Evolutionary conservation across 1,140 invertebrate species (phyloP).

Genomic region (Cydia splendana): DNA sequence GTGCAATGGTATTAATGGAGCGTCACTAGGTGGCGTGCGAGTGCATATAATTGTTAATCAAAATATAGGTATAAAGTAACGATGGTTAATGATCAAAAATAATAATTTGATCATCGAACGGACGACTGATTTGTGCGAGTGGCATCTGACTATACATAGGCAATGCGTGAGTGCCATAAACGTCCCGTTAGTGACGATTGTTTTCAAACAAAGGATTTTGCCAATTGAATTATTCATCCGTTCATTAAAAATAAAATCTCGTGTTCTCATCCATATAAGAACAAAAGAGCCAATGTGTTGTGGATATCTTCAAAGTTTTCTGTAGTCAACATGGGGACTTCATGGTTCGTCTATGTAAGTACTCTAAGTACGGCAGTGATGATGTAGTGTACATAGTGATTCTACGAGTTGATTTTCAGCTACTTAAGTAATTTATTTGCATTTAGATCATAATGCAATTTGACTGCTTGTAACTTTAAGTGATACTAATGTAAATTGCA

Average conservation of each 20-base stretch:
- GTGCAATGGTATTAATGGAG: conserved; percentile 34
- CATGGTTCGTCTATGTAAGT: conserved; percentile 12
- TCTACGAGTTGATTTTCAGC: not conserved
- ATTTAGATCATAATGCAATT: not conserved
- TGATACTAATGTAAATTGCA: not conserved
- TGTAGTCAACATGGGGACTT: conserved; percentile 14
- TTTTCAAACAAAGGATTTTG: not conserved
- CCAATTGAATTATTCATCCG: conserved; percentile 12
- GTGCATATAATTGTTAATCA: not conserved
- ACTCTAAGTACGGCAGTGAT: not conserved
- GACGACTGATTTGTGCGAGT: not conserved
- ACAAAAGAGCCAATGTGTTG: not conserved
- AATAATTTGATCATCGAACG: not conserved
- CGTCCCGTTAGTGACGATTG: conserved; percentile 7
- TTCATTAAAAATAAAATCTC: not conserved
- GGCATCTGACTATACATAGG: conserved; percentile 4
- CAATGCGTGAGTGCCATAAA: conserved; percentile 22
- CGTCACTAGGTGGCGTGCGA: conserved; percentile 22
- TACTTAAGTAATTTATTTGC: not conserved
- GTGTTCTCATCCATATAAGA: not conserved
- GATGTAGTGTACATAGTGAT: conserved; percentile 9
- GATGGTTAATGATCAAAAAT: conserved; percentile 5
- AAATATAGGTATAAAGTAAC: not conserved
- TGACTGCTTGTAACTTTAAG: not conserved
- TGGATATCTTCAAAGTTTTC: not conserved